A percentile compares a stretch with the other conserved stretches of the same genome.
phyloP scores from a whole-genome alignment of 2,113 vertebrate genomes.

The sheep (Ovis aries) region ARS-UI_Ramb_v3.0 NC_056056.1:224053501-224054000 shows the following conservation, averaged over 20 bases:
- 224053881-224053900: not conserved
- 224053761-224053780: rapidly evolving
- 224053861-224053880: not conserved
- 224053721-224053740: rapidly evolving
- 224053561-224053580: not conserved
- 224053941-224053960: not conserved
- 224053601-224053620: not conserved
- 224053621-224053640: not conserved
- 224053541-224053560: not conserved
- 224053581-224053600: not conserved
- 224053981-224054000: not conserved
- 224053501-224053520: rapidly evolving
- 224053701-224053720: rapidly evolving
- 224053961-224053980: not conserved
- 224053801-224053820: rapidly evolving
- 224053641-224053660: not conserved
- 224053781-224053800: rapidly evolving
- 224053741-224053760: rapidly evolving
- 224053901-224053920: not conserved
- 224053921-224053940: not conserved
- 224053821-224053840: too few species aligned
- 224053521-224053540: not conserved
- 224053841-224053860: not conserved
- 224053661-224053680: not conserved
- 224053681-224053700: rapidly evolving